phyloP scores from a whole-genome alignment of 2,113 vertebrate species.

The Nothoprocta perdicaria region DNA sequence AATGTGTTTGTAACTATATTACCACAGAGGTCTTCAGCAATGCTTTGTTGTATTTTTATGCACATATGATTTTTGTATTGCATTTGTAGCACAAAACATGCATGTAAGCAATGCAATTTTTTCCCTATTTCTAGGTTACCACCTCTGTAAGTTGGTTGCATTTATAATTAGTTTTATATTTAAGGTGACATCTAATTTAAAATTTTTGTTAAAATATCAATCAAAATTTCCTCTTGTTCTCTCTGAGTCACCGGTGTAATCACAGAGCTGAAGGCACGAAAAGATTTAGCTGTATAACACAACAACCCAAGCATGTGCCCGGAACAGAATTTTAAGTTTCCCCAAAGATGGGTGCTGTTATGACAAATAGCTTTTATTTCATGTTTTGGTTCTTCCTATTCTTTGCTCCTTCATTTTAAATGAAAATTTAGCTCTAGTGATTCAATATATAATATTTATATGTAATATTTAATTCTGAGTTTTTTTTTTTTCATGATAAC shows the following conservation, averaged over 20 bases:
- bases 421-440: background rate
- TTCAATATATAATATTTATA: background rate
- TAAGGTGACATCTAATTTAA: background rate
- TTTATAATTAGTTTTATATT: background rate
- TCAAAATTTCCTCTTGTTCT: background rate
- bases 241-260: background rate
- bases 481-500: background rate
- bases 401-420: background rate
- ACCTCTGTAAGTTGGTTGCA: background rate
- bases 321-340: background rate
- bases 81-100: conserved; percentile 24
- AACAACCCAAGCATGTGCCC: too few relatives aligned
- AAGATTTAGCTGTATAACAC: background rate
- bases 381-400: background rate
- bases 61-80: background rate
- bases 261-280: background rate
- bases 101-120: background rate
- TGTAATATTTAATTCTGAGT: background rate
- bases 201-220: background rate
- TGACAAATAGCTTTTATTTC: too few relatives aligned
- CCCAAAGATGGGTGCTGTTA: too few relatives aligned
- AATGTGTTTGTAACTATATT: conserved; percentile 17
- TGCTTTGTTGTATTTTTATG: background rate
- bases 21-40: background rate
- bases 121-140: background rate